Evolutionary conservation across 2,888 invertebrate species (phyloP).

Genomic region (Fissipunctia ypsillon): DNA sequence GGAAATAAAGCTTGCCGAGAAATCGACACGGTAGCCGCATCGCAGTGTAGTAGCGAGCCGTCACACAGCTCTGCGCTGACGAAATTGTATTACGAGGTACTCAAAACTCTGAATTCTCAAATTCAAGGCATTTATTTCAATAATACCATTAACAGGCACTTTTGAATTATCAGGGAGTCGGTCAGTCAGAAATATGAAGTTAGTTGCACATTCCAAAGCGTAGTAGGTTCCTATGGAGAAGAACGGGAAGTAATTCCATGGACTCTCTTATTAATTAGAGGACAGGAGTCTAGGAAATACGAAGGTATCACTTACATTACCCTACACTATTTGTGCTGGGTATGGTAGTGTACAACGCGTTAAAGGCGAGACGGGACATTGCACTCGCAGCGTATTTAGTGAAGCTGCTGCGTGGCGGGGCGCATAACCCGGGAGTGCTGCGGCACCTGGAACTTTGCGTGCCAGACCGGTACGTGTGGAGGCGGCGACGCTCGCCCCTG

Average conservation of each 20-base stretch:
- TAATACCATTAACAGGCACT: too few relatives aligned
- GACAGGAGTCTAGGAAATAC: background rate
- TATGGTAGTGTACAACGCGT: too few relatives aligned
- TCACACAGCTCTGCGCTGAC: slow-evolving; percentile 36
- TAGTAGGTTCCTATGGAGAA: background rate
- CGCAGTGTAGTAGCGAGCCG: slow-evolving; percentile 46
- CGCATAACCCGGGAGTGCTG: too few relatives aligned
- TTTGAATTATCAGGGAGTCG: too few relatives aligned
- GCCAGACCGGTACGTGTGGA: too few relatives aligned
- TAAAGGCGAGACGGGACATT: too few relatives aligned
- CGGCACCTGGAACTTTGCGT: too few relatives aligned
- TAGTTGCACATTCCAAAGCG: too few relatives aligned
- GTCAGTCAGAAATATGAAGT: background rate
- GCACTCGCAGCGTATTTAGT: too few relatives aligned
- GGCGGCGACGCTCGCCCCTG: too few relatives aligned
- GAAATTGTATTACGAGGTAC: slow-evolving; percentile 36
- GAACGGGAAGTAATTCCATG: background rate
- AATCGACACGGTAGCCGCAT: slow-evolving; percentile 67
- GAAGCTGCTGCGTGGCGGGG: too few relatives aligned
- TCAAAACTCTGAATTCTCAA: slow-evolving; percentile 12
- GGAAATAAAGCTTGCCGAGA: slow-evolving; percentile 87
- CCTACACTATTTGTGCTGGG: too few relatives aligned
- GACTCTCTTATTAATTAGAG: background rate
- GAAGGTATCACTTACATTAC: background rate
- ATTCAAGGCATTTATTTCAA: background rate